Evolutionary conservation across 1,140 invertebrate species (phyloP), one percentile per base, ranked within the genome.

Genomic region (Drosophila kanapiae): DNA sequence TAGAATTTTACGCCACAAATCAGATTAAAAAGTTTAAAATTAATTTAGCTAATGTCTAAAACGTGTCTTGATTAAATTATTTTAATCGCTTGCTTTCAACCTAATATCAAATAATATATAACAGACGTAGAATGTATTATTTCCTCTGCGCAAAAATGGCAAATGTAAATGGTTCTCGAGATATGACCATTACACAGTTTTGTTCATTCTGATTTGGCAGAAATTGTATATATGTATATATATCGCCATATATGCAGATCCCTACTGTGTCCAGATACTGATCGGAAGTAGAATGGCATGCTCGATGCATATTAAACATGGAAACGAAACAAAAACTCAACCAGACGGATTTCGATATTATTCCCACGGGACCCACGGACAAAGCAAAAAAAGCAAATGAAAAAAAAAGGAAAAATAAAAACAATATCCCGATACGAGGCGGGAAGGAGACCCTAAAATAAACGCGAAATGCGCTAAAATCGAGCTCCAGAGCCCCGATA

Each of bases 221-320:
- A 23, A 4, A 23, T 16, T 31, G 16, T 51, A 35, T 14, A 23
- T 38, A 38, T 38, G 5, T 18, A 7, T 16, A 16, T 51, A 49
- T 33, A 49, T 31, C 14, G 14, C 48, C 51, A 37, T 33, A 18
- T 58, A 58, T 33, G 35, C 14, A 18, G 18, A 51, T 53, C n/a
- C 60, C 40, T 67, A 33, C 5, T 45, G 23, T 69, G 42, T 57
- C 64, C 68, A 71, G 49, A 56, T 37, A 23, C 61, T 57, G 68
- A 64, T 87, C 84, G 83, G 84, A 87, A 87, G 83, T 80, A 76
- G 67, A 58, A 49, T 64, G 70, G 64, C 59, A 88, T 82, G 68
- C 57, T 38, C 16, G 48, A n/a, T 51, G 83, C 77, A 87, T 87
- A 87, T 88, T 88, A 87, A 87, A 74, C 53, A 80, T 57, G 80